Percentiles rank a stretch among this genome's conserved stretches.
These are phyloP conservation scores for Drosophila micromelanica DNA, from an alignment of 1,140 invertebrate species.

Conservation along the genomic window DNA sequence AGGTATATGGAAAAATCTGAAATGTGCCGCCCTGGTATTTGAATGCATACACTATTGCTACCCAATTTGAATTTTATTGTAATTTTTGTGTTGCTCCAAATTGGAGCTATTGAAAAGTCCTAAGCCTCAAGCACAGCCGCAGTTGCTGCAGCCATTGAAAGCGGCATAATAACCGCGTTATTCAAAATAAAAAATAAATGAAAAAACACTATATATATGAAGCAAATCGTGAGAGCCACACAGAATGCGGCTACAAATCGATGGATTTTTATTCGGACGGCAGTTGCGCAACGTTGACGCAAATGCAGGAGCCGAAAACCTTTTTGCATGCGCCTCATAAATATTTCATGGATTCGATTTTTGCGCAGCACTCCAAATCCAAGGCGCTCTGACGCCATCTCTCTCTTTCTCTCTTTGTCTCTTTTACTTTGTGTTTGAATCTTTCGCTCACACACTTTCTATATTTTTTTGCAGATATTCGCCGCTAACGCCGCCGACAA, in stretches of 20 bases:
- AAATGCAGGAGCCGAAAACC: slow-evolving; percentile 54
- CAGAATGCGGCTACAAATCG: slow-evolving; percentile 52
- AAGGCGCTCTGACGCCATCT: slow-evolving; percentile 1
- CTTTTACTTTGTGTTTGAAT: slow-evolving; percentile 14
- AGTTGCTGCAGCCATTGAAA: slow-evolving; percentile 47
- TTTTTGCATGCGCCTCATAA: slow-evolving; percentile 76
- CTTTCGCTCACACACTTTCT: not conserved
- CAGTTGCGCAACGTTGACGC: slow-evolving; percentile 52
- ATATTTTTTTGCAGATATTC: slow-evolving; percentile 77
- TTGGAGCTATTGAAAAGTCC: slow-evolving; percentile 25
- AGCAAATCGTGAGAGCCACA: slow-evolving; percentile 12
- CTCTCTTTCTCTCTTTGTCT: slow-evolving; percentile 6
- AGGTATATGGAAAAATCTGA: too few relatives aligned
- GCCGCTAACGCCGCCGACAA: slow-evolving; percentile 81
- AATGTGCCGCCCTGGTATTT: not conserved
- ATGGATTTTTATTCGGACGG: slow-evolving; percentile 55
- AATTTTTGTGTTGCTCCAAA: slow-evolving; percentile 33
- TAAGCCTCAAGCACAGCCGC: slow-evolving; percentile 40
- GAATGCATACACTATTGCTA: not conserved
- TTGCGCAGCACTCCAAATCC: slow-evolving; percentile 68
- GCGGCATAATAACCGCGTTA: slow-evolving; percentile 51
- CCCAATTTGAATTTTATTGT: slow-evolving; percentile 64
- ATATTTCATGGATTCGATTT: slow-evolving; percentile 78
- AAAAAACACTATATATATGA: not conserved
- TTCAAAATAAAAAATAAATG: slow-evolving; percentile 61